A percentile compares a stretch with the other conserved stretches of the same genome.
Evolutionary conservation across 2,113 vertebrate genomes (phyloP).

Genomic region (Chionodraco myersi): DNA sequence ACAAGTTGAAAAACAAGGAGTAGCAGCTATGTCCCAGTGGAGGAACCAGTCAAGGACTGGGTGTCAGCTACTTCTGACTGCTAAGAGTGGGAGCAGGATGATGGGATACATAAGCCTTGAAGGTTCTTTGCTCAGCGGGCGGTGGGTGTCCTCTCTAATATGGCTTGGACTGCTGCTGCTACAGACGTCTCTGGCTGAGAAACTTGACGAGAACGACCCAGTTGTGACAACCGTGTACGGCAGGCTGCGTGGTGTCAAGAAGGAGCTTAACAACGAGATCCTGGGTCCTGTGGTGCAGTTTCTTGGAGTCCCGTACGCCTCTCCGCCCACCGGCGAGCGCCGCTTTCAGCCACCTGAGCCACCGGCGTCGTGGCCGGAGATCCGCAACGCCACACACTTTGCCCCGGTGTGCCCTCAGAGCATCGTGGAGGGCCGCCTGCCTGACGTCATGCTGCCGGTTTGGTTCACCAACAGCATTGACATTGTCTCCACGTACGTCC

Average conservation of each 20-base stretch:
- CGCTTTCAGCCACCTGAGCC: slow-evolving; percentile 98
- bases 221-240: slow-evolving; percentile 93
- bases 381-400: slow-evolving; percentile 95
- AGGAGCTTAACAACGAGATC: slow-evolving; percentile 99
- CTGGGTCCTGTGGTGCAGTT: slow-evolving; percentile 97
- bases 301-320: slow-evolving; percentile 95
- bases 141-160: slow-evolving; percentile 73
- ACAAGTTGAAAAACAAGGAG: slow-evolving; percentile 27
- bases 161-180: slow-evolving; percentile 84
- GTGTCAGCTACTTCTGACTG: slow-evolving; percentile 43
- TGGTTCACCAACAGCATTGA: slow-evolving; percentile 99
- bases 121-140: slow-evolving; percentile 75
- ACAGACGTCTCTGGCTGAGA: slow-evolving; percentile 87
- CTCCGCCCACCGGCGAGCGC: slow-evolving; percentile 93
- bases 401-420: slow-evolving; percentile 98
- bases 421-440: slow-evolving; percentile 95
- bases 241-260: slow-evolving; percentile 94
- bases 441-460: slow-evolving; percentile 99
- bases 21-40: slow-evolving; percentile 62
- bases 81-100: slow-evolving; percentile 26
- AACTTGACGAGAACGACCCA: slow-evolving; percentile 94
- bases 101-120: slow-evolving; percentile 39
- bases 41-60: slow-evolving; percentile 48
- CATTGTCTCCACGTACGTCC: slow-evolving; percentile 95
- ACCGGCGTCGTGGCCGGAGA: slow-evolving; percentile 90